Base-by-base conservation (phyloP, 2,888 invertebrate species). In the Tanypteryx hageni region DNA sequence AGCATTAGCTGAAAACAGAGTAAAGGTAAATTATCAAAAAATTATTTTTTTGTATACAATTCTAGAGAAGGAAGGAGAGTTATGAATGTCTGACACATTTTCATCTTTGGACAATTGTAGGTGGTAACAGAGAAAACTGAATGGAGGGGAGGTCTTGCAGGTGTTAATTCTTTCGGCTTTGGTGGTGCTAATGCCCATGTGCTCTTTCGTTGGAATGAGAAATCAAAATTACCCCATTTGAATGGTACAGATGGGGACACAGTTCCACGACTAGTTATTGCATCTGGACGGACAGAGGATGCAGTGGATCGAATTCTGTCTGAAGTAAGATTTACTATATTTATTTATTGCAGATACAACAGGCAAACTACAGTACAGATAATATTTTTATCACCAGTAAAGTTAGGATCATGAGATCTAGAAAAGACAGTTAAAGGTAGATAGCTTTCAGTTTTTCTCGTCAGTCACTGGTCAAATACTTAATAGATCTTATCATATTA, bases 101-200 rank as follows among this genome's bases (percentile, higher is more conserved):
- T 14, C 76, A 44, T 89, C 44, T 64, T n/a, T 68, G 44, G 44
- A 44, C 44, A 18, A 18, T 84, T 97, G 59, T 94, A 96, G 93
- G 98, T 99, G 0, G 97, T 99, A 0, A 96, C 97, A 0, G 97
- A 97, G 91, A 96, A 96, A 94, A 97, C 95, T 44, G 96, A 96
- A 0, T 97, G 98, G 96, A 95, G 96, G 61, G 97, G 97, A 59
- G 98, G 98, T 31, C 96, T 97, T 94, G 97, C 97, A 56, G 99
- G 97, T 7, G 96, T 99, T 56, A 99, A 98, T 95, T 98, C 98
- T 14, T 99, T 99, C 94, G 99, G 99, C 0, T 99, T 99, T 94
- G 99, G 99, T 58, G 99, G 99, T 0, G 97, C 97, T 7, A 98
- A 98, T 94, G 97, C 97, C 86, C 98, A 98, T 94, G 95, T 96